Evolutionary conservation across 1,140 invertebrate genomes (phyloP).

Genomic region (Vollenhovia emeryi): DNA sequence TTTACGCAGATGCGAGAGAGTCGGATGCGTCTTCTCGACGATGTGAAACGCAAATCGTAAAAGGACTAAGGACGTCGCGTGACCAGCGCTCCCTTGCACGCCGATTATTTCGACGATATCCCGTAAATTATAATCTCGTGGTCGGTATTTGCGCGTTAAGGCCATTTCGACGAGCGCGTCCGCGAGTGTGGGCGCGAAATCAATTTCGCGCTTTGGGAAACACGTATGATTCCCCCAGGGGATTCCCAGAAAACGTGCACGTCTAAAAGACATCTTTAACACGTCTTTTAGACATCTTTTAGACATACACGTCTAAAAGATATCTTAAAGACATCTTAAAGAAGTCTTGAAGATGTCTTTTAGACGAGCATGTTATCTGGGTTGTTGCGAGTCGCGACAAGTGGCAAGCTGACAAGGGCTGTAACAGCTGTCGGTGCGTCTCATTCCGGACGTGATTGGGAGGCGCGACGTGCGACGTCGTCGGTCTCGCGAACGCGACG

Average conservation of each 20-base stretch:
- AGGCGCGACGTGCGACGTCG: neutral
- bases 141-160: neutral
- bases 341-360: no score
- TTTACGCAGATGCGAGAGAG: neutral
- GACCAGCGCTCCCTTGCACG: neutral
- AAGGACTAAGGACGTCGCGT: neutral
- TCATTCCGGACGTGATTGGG: neutral
- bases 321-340: no score
- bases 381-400: no score
- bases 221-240: neutral
- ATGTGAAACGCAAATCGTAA: neutral
- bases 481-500: neutral
- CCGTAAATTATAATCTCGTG: neutral
- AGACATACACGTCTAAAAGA: no score
- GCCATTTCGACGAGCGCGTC: neutral
- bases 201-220: neutral
- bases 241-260: no score
- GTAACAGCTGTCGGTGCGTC: constrained; percentile 56
- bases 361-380: no score
- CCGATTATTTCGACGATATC: neutral
- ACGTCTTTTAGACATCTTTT: no score
- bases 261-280: no score
- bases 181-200: neutral
- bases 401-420: no score
- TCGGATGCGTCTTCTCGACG: no score